These are phyloP conservation scores for Epinephelus fuscoguttatus DNA, from an alignment of 2,113 vertebrate genomes.

Conservation along the genomic window DNA sequence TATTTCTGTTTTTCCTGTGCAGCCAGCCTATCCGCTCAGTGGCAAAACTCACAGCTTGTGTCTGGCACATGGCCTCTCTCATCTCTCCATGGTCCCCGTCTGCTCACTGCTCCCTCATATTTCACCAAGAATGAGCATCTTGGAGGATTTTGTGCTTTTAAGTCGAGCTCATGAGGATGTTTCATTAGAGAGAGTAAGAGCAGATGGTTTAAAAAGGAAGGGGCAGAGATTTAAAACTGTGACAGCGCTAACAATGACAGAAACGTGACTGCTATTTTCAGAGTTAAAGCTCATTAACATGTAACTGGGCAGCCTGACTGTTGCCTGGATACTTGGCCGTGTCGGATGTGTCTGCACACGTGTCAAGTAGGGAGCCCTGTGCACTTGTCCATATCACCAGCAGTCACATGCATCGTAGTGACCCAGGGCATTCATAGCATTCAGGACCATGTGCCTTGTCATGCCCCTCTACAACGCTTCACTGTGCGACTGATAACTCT, in stretches of 20 bases:
- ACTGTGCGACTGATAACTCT: not conserved
- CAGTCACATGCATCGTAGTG: slow-evolving; percentile 34
- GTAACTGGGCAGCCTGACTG: slow-evolving; percentile 22
- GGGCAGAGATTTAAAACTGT: not conserved
- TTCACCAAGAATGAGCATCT: slow-evolving; percentile 16
- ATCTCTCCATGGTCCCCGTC: not conserved
- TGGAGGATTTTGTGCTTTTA: not conserved
- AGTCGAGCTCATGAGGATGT: not conserved
- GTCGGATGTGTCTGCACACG: not conserved
- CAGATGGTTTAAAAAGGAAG: not conserved
- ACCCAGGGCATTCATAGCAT: slow-evolving; percentile 18
- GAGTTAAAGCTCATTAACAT: slow-evolving; percentile 31
- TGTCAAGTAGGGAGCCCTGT: slow-evolving; percentile 20
- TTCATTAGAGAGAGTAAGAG: not conserved
- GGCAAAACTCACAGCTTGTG: slow-evolving; percentile 67
- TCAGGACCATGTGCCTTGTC: not conserved
- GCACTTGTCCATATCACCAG: slow-evolving; percentile 34
- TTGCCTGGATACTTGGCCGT: slow-evolving; percentile 26
- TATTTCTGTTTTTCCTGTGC: slow-evolving; percentile 49
- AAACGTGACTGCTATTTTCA: slow-evolving; percentile 31
- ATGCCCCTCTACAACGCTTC: not conserved
- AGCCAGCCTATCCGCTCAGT: slow-evolving; percentile 32
- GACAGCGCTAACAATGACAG: slow-evolving; percentile 12
- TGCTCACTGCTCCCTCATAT: slow-evolving; percentile 22
- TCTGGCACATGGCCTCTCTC: slow-evolving; percentile 41